Percentiles rank a stretch among this genome's conserved stretches.
These are phyloP conservation scores for Pheosia gnoma DNA, from an alignment of 2,888 invertebrate genomes.

Conservation along the genomic window DNA sequence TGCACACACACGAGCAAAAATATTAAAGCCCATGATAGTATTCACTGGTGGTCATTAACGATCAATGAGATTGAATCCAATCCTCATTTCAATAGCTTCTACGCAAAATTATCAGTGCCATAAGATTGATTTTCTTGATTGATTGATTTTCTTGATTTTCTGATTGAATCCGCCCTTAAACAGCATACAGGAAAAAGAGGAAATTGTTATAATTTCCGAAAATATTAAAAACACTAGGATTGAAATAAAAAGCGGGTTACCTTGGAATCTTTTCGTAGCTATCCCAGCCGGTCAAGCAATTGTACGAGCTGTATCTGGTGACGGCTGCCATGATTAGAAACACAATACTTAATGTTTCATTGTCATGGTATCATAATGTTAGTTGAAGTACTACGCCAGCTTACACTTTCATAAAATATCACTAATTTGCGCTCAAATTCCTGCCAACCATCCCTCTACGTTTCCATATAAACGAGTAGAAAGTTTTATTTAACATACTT, in stretches of 20 bases:
- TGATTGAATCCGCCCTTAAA: no score
- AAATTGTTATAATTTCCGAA: no score
- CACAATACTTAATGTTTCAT: neutral
- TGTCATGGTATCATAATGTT: neutral
- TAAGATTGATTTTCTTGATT: no score
- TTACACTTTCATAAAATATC: neutral
- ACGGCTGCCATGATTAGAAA: constrained; percentile 83
- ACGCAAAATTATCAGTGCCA: no score
- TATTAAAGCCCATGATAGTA: no score
- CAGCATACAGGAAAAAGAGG: no score
- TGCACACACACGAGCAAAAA: no score
- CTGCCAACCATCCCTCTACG: neutral
- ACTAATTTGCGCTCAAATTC: neutral
- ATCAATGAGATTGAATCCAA: no score
- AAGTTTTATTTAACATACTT: neutral
- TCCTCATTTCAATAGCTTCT: no score
- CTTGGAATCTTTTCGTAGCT: constrained; percentile 96
- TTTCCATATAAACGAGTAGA: neutral
- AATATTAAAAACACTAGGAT: neutral
- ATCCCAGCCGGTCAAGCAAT: constrained; percentile 95
- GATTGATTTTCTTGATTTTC: no score
- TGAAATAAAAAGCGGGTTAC: constrained; percentile 72
- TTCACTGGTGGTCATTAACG: no score
- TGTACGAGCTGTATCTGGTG: constrained; percentile 94
- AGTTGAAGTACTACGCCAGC: neutral